A percentile compares a stretch with the other conserved stretches of the same genome.
Evolutionary conservation across 2,797 vertebrate genomes (phyloP).

Genomic region (Tenualosa ilisha): DNA sequence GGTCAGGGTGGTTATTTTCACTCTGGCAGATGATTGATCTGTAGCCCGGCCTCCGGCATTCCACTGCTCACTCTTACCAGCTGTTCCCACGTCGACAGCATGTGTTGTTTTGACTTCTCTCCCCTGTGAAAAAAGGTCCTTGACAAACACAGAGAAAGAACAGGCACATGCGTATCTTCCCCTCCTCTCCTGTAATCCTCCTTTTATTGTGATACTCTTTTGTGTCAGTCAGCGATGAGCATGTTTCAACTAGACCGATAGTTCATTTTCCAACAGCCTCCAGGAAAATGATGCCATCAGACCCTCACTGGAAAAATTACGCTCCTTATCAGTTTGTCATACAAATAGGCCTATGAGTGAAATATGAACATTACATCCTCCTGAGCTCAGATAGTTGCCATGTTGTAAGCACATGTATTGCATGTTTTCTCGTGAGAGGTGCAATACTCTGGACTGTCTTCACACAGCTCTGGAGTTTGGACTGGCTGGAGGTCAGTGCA

Average conservation of each 20-base stretch:
- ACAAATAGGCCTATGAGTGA: not conserved
- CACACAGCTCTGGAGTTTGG: slow-evolving; percentile 56
- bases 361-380: not conserved
- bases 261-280: not conserved
- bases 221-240: not conserved
- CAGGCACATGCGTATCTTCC: slow-evolving; percentile 4
- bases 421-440: slow-evolving; percentile 40
- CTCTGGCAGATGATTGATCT: slow-evolving; percentile 61
- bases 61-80: slow-evolving; percentile 63
- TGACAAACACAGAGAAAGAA: slow-evolving; percentile 44
- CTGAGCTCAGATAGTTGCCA: slow-evolving; percentile 26
- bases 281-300: slow-evolving; percentile 6
- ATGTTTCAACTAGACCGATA: slow-evolving; percentile 10
- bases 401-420: slow-evolving; percentile 43
- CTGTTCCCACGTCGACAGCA: slow-evolving; percentile 62
- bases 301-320: slow-evolving; percentile 5
- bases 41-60: slow-evolving; percentile 57
- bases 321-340: not conserved
- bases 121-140: slow-evolving; percentile 61
- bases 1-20: slow-evolving; percentile 40
- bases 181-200: slow-evolving; percentile 36
- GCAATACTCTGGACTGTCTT: slow-evolving; percentile 53
- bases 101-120: slow-evolving; percentile 67
- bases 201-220: slow-evolving; percentile 18
- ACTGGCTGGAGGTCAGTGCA: slow-evolving; percentile 39